Percentiles rank a stretch among this genome's conserved stretches.
Evolutionary conservation across 2,113 vertebrate species (phyloP).

Genomic region (Charadrius vociferus): DNA sequence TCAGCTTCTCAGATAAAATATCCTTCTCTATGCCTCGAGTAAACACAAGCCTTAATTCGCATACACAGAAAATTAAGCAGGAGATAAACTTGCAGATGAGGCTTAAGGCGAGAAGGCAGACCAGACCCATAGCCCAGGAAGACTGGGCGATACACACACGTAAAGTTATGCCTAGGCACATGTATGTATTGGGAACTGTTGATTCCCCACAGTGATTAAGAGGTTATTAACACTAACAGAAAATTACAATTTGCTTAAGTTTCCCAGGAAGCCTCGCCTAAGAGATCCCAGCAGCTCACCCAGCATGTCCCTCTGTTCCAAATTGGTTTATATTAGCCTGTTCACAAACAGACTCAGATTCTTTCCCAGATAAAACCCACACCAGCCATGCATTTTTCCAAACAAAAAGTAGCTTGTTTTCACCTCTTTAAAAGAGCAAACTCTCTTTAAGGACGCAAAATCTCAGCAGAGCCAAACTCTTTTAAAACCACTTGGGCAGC

Average conservation of each 20-base stretch:
- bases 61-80: not conserved
- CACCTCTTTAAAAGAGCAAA: not conserved
- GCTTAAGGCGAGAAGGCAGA: not conserved
- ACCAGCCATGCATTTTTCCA: not conserved
- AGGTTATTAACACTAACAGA: slow-evolving; percentile 35
- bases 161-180: not conserved
- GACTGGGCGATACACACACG: fast-evolving
- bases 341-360: slow-evolving; percentile 19
- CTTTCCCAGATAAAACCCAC: not conserved
- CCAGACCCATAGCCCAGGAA: not conserved
- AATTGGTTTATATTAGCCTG: slow-evolving; percentile 33
- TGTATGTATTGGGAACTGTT: not conserved
- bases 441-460: not conserved
- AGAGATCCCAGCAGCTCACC: not conserved
- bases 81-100: not conserved
- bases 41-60: not conserved
- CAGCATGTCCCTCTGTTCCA: not conserved
- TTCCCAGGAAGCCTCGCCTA: not conserved
- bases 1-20: not conserved
- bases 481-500: not conserved
- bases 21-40: fast-evolving
- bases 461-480: not conserved
- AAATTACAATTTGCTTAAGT: not conserved
- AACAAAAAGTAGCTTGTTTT: not conserved
- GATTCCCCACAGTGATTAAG: not conserved